Base-by-base conservation (phyloP, 2,888 invertebrate genomes). In the Oligia strigilis region DNA sequence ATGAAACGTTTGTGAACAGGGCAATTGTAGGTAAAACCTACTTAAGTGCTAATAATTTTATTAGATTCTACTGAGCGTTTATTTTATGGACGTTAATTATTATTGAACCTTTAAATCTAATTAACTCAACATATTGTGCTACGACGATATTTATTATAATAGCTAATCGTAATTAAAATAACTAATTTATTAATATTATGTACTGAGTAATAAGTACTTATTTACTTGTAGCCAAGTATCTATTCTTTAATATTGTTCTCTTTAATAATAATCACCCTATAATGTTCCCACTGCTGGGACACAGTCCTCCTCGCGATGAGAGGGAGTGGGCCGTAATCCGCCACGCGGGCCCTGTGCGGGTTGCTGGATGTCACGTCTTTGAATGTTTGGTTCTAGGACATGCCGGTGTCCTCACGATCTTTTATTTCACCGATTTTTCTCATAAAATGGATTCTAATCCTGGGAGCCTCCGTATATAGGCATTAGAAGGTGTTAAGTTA, bases 31-130 rank as follows among this genome's bases (percentile, higher is more conserved):
- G 55, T 64, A 40, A 72, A 36, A 60, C n/a, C 58, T 60, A 60
- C n/a, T 60, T 60, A 82, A 1, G 40, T 29, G 60, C 55, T 36
- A 36, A 71, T 77, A 69, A 65, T 52, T 65, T 19, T n/a, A 80
- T 72, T 65, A 71, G 80, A 77, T 58, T 67, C 58, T 43, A 79
- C 62, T 29, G 23, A 64, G 13, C 64, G 62, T 52, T 71, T 58
- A 58, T 65, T 52, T 71, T 58, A 58, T 65, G 17, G 43, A 75
- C 55, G 43, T 72, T 74, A 46, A 84, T 84, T 62, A 62, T 87
- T 29, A 72, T 66, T 65, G 60, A 76, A 77, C 70, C 87, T 84
- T 80, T 81, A 73, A 70, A 70, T 67, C 65, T 52, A 80, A 83
- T 85, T 75, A 73, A 72, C 65, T 43, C 55, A 66, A 76, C 65